Conservation (phyloP, 2,888 invertebrate species). For the Pristionchus exspectatus region DNA sequence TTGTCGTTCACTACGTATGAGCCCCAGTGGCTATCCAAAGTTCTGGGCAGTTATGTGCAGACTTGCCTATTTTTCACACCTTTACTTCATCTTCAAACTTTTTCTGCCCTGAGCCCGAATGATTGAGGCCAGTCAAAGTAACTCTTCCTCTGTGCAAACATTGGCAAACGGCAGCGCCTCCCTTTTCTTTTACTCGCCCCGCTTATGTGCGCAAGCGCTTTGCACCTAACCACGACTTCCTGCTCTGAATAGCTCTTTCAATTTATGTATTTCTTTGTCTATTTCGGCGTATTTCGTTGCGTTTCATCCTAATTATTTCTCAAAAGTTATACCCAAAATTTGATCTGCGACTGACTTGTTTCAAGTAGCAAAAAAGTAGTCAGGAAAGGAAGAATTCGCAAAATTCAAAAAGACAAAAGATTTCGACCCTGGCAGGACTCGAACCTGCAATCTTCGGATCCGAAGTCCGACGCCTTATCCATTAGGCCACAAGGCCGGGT, state of each 20-base stretch:
- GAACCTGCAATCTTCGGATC: slow-evolving; percentile 72
- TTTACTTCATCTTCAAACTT: too few species aligned
- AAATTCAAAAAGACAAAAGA: neutral
- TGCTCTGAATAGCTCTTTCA: neutral
- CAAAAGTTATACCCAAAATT: too few species aligned
- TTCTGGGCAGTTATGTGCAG: too few species aligned
- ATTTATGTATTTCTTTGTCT: neutral
- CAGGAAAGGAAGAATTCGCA: too few species aligned
- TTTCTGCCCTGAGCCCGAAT: too few species aligned
- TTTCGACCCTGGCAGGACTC: slow-evolving; percentile 65
- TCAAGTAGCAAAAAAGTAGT: too few species aligned
- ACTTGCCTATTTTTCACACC: too few species aligned
- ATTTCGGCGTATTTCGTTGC: neutral
- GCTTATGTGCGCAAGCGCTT: neutral
- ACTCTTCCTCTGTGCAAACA: neutral
- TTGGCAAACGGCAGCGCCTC: neutral
- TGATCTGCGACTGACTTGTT: too few species aligned
- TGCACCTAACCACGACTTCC: slow-evolving; percentile 1
- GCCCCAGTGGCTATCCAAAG: too few species aligned
- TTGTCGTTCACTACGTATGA: too few species aligned
- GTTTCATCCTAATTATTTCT: too few species aligned
- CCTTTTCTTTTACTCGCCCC: neutral
- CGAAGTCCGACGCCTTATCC: slow-evolving; percentile 78
- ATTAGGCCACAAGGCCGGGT: slow-evolving; percentile 75
- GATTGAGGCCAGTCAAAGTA: neutral